phyloP scores from a whole-genome alignment of 2,888 invertebrate genomes.

The Sinotaia quadrata region DNA sequence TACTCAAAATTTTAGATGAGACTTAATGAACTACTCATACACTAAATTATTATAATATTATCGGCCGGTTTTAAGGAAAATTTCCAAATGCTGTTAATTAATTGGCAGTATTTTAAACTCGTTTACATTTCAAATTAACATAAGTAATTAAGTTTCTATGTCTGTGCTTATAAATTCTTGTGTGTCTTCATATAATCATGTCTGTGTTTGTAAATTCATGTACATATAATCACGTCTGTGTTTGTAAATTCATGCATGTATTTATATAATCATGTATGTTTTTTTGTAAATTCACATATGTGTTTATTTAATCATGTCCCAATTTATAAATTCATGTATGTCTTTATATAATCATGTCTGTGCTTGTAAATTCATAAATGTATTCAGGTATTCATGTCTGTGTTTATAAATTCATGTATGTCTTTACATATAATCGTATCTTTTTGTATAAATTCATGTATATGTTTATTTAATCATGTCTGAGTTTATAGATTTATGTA shows the following conservation, averaged over 20 bases:
- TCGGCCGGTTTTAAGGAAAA: too few relatives aligned
- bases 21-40: too few relatives aligned
- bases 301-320: background rate
- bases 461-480: background rate
- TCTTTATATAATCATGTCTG: background rate
- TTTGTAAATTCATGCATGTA: background rate
- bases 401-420: background rate
- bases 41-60: too few relatives aligned
- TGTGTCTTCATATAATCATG: background rate
- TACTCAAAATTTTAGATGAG: too few relatives aligned
- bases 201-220: background rate
- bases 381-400: background rate
- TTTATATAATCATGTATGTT: too few relatives aligned
- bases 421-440: background rate
- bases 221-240: background rate
- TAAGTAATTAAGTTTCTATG: background rate
- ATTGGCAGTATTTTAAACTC: too few relatives aligned
- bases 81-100: too few relatives aligned
- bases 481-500: background rate
- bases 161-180: background rate
- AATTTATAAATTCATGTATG: background rate
- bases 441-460: too few relatives aligned
- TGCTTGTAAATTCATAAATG: background rate
- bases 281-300: background rate
- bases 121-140: too few relatives aligned